These are phyloP conservation scores for Phrynocephalus versicolor DNA, from an alignment of 2,113 vertebrate genomes.

Conservation along the genomic window DNA sequence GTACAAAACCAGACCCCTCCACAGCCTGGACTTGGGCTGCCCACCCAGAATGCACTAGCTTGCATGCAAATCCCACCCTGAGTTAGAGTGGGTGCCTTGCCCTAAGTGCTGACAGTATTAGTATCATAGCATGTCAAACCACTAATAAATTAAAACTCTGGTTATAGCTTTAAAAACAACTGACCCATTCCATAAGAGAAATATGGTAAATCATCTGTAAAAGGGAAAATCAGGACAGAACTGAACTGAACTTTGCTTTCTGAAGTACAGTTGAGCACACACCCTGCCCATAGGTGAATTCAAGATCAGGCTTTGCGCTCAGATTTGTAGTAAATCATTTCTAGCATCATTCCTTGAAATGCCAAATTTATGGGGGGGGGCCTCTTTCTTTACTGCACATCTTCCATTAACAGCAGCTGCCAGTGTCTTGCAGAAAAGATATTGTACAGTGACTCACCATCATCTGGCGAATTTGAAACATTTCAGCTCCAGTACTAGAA, in stretches of 20 bases:
- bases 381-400: neutral
- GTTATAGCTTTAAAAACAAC: neutral
- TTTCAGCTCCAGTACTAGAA: constrained; percentile 85
- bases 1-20: too few species aligned
- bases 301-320: neutral
- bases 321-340: neutral
- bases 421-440: neutral
- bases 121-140: neutral
- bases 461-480: constrained; percentile 89
- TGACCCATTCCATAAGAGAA: neutral
- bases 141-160: neutral
- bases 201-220: rapidly evolving
- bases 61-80: too few species aligned
- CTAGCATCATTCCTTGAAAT: neutral
- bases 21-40: too few species aligned
- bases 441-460: constrained; percentile 78
- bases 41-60: too few species aligned
- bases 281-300: neutral
- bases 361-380: neutral
- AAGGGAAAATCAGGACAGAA: neutral
- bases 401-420: neutral
- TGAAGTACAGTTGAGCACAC: neutral
- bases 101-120: too few species aligned
- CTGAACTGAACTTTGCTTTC: neutral
- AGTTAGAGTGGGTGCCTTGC: too few species aligned